phyloP scores from a whole-genome alignment of 2,113 vertebrate species.

The Dipodomys spectabilis region DNA sequence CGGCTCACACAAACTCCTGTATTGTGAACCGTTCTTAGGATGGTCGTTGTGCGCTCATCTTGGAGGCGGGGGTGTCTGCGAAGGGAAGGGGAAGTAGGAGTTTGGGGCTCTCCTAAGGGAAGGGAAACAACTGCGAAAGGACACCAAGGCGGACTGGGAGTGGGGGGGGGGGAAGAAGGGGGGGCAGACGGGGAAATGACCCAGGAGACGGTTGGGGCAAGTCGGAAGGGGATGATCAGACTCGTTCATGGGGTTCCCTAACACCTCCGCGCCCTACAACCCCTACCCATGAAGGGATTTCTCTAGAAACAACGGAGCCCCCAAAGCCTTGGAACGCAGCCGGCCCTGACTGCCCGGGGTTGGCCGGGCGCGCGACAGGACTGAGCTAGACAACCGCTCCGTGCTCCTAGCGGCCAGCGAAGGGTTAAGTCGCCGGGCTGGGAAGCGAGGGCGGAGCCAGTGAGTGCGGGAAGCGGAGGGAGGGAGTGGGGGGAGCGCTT shows the following conservation, averaged over 20 bases:
- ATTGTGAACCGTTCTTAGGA: background rate
- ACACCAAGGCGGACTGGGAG: too few species aligned
- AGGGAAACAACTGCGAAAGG: background rate
- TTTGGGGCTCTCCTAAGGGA: background rate
- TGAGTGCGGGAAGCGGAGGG: constrained; percentile 55
- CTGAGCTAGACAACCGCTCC: constrained; percentile 32
- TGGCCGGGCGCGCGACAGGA: background rate
- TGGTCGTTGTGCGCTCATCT: background rate
- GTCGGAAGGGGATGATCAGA: background rate
- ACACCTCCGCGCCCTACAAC: background rate
- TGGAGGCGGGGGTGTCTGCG: background rate
- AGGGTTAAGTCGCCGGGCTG: constrained; percentile 73
- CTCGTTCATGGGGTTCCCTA: background rate
- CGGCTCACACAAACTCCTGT: constrained; percentile 40
- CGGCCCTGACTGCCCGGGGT: background rate
- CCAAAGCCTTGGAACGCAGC: background rate
- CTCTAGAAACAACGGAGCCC: background rate
- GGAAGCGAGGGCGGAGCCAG: constrained; percentile 78
- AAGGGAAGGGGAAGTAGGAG: background rate
- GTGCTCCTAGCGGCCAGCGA: constrained; percentile 56
- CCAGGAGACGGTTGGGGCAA: background rate
- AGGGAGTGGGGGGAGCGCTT: constrained; percentile 62
- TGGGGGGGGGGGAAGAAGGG: background rate
- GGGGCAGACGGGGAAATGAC: background rate
- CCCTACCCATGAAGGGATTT: background rate